Evolutionary conservation across 2,797 vertebrate species (phyloP).

Genomic region (Tokudaia muenninki): DNA sequence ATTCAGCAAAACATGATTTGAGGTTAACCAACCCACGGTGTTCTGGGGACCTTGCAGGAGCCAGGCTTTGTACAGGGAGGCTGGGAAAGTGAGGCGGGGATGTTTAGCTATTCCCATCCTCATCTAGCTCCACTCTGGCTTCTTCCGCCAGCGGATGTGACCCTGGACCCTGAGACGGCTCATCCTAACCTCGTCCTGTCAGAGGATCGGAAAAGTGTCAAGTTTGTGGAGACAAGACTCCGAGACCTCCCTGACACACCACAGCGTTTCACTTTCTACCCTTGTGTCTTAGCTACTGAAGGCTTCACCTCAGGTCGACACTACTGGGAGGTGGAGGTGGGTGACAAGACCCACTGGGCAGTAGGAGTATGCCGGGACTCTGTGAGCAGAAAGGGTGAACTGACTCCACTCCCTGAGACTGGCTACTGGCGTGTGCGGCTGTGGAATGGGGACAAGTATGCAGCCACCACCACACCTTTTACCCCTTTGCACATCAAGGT

Average conservation of each 20-base stretch:
- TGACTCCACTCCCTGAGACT: constrained; percentile 82
- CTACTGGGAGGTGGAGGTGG: constrained; percentile 88
- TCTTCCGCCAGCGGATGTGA: constrained; percentile 85
- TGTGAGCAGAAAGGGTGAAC: constrained; percentile 85
- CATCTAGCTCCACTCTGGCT: constrained; percentile 83
- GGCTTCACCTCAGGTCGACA: constrained; percentile 87
- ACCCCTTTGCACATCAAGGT: constrained; percentile 84
- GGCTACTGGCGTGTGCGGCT: constrained; percentile 86
- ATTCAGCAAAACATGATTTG: neutral
- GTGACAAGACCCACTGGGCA: constrained; percentile 87
- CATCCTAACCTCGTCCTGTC: constrained; percentile 87
- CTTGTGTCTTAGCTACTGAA: constrained; percentile 85
- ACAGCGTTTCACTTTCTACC: constrained; percentile 85
- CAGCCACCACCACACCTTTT: constrained; percentile 86
- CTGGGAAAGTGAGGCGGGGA: constrained; percentile 71
- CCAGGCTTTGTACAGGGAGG: constrained; percentile 63
- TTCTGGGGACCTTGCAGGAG: neutral
- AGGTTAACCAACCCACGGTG: neutral
- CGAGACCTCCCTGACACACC: constrained; percentile 85
- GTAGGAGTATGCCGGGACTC: constrained; percentile 87
- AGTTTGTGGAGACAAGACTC: constrained; percentile 83
- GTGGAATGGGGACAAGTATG: constrained; percentile 87
- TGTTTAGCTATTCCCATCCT: constrained; percentile 79
- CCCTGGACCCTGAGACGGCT: constrained; percentile 85
- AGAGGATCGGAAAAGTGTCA: constrained; percentile 85